Base-by-base conservation (phyloP, 1,140 invertebrate genomes). In the Choristoneura fumiferana region DNA sequence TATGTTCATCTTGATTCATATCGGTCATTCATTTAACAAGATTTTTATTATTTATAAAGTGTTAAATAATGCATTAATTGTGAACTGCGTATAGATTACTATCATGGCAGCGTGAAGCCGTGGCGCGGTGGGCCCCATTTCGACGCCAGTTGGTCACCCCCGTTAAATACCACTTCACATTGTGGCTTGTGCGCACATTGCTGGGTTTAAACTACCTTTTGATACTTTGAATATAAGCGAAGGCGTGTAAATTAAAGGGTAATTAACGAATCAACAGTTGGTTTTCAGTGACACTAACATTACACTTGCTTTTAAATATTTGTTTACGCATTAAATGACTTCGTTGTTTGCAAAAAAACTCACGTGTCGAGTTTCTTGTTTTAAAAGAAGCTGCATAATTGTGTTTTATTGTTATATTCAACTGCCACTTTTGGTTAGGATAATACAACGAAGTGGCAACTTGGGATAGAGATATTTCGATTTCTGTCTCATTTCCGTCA, bases 91-190 rank as follows among this genome's bases (percentile, higher is more conserved):
- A 78, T 82, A 87, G 80, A 84, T 86, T 82, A 77, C 76, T 84
- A 85, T 84, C 81, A 69, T 60, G 65, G 66, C 70, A 76, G 74
- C 76, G 83, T 80, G 81, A 82, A 86, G 77, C 76, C 77, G 67
- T 82, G 73, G 70, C 73, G 69, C 73, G 73, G 76, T 76, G 73
- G 73, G 69, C 77, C 78, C 81, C 71, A 65, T 81, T 71, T 78
- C 69, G 66, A 73, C 83, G 84, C 84, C 86, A 89, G 86, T 89
- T 89, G 86, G 86, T 89, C 83, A 85, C 83, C 86, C 85, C 77
- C 75, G 73, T 85, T 78, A 78, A 85, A 84, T 73, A 64, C 71
- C 82, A 86, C 81, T 89, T 87, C 76, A 86, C 73, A 87, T 81
- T 85, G 77, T 84, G 81, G 83, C 81, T 81, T 86, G 86, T 74